A percentile compares a stretch with the other conserved stretches of the same genome.
These are phyloP conservation scores for Atractosteus spatula DNA, from an alignment of 2,113 vertebrate genomes.

Conservation along the genomic window DNA sequence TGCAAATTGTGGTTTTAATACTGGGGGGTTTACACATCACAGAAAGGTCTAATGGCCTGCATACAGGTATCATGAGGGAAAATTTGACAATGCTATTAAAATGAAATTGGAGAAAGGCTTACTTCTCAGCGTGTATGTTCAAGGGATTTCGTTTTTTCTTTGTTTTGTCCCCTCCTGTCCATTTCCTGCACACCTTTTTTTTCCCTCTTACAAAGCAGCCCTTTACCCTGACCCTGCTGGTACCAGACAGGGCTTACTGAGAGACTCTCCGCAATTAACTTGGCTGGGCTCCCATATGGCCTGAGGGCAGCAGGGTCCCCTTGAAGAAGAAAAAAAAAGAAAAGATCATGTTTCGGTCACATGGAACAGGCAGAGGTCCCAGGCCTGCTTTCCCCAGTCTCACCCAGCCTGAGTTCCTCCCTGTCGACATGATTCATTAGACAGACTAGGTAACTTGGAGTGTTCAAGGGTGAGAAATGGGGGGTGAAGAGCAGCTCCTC, in stretches of 20 bases:
- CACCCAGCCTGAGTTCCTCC: neutral
- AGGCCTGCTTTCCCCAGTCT: conserved; percentile 2
- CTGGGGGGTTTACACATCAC: conserved; percentile 76
- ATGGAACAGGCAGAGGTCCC: conserved; percentile 11
- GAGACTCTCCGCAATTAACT: conserved; percentile 13
- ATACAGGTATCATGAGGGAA: conserved; percentile 59
- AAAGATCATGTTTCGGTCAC: conserved; percentile 8
- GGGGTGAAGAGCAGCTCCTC: no score
- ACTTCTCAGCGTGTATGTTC: conserved; percentile 57
- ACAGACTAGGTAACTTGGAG: neutral
- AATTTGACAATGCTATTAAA: conserved; percentile 66
- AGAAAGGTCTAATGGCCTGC: conserved; percentile 67
- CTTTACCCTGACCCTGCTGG: conserved; percentile 42
- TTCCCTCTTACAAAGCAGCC: conserved; percentile 33
- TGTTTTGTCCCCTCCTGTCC: conserved; percentile 55
- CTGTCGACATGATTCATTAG: conserved; percentile 1
- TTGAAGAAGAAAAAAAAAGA: neutral
- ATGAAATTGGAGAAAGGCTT: conserved; percentile 57
- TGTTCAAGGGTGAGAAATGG: neutral
- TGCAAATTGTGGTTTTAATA: conserved; percentile 86
- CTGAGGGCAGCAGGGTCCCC: conserved; percentile 3
- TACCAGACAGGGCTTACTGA: conserved; percentile 13
- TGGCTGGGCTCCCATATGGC: neutral
- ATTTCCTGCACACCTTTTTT: conserved; percentile 54
- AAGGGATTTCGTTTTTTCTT: conserved; percentile 35